Percentiles rank a stretch among this genome's conserved stretches.
phyloP scores from a whole-genome alignment of 2,113 vertebrate genomes.

The Casuarius casuarius region DNA sequence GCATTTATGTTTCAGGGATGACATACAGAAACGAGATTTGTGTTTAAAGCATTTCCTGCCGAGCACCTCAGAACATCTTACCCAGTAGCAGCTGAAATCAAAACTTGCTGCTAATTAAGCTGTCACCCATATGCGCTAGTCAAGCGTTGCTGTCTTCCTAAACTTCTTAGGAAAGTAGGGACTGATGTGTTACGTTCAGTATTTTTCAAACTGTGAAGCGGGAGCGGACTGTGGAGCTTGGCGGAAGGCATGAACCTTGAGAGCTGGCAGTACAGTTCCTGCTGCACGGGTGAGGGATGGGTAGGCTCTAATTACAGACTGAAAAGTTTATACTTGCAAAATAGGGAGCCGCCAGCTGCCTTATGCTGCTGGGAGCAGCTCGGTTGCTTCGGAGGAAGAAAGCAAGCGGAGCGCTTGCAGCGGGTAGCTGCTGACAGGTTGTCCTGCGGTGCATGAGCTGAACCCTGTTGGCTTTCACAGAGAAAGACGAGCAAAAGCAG shows the following conservation, averaged over 20 bases:
- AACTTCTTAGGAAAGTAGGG: background rate
- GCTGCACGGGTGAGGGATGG: accelerated
- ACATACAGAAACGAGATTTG: accelerated
- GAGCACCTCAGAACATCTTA: accelerated
- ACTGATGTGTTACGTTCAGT: accelerated
- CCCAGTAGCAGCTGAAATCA: background rate
- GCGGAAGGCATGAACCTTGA: background rate
- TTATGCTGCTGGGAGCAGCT: background rate
- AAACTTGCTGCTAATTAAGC: background rate
- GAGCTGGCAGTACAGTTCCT: background rate
- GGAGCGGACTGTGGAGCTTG: background rate
- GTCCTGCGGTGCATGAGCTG: accelerated
- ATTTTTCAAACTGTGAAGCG: background rate
- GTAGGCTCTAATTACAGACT: accelerated
- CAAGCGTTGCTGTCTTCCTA: accelerated
- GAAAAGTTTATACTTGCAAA: background rate
- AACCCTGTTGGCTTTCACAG: too few species aligned
- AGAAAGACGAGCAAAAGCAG: background rate
- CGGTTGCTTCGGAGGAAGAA: background rate
- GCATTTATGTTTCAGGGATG: accelerated
- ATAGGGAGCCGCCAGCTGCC: background rate
- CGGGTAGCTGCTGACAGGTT: background rate
- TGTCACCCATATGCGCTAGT: accelerated
- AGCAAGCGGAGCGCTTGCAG: background rate
- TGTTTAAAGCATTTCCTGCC: background rate